These are phyloP conservation scores for Phodopus roborovskii DNA, from an alignment of 2,113 vertebrate genomes.

Conservation along the genomic window DNA sequence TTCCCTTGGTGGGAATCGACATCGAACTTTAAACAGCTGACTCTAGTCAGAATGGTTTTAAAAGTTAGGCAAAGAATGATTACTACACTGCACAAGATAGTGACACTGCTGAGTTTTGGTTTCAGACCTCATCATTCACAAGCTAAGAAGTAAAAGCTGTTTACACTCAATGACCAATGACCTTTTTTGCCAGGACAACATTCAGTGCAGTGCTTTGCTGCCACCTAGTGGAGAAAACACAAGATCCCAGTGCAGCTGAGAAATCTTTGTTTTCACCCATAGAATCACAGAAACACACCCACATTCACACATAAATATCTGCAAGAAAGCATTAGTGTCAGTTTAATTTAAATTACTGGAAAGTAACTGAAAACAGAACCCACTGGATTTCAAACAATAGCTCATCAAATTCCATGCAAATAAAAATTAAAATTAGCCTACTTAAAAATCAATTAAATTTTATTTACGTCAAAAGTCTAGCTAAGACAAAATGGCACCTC, in stretches of 20 bases:
- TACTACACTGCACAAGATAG: background rate
- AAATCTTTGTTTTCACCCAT: background rate
- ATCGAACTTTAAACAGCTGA: slow-evolving; percentile 12
- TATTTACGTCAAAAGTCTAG: background rate
- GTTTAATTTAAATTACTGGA: slow-evolving; percentile 9
- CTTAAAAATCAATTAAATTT: background rate
- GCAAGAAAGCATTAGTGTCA: background rate
- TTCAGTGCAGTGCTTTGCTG: background rate
- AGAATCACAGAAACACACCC: background rate
- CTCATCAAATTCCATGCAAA: background rate
- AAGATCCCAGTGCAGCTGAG: background rate
- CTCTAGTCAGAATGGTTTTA: background rate
- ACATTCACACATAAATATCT: background rate
- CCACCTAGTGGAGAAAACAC: slow-evolving; percentile 68
- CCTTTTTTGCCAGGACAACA: background rate
- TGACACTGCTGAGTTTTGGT: slow-evolving; percentile 6
- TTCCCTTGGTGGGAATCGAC: background rate
- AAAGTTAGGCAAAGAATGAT: background rate
- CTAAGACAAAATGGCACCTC: background rate
- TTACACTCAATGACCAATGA: background rate
- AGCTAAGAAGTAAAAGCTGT: background rate
- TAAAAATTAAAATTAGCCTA: background rate
- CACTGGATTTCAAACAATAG: background rate
- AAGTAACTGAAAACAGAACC: background rate
- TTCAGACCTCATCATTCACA: background rate